Evolutionary conservation across 2,888 invertebrate genomes (phyloP).

Genomic region (Chymomyza procnemis): DNA sequence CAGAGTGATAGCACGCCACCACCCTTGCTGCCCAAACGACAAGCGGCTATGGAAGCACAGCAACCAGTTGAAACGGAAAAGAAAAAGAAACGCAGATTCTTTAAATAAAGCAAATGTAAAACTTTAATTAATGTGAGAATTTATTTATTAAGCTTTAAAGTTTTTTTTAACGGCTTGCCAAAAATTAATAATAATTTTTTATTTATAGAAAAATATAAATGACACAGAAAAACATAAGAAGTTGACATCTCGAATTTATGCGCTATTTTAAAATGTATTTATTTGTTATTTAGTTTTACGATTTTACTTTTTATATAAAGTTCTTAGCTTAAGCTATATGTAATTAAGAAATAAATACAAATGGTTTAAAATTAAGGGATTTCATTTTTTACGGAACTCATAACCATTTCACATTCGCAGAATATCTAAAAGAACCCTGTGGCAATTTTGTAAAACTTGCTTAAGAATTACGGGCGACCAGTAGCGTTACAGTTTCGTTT

Average conservation of each 20-base stretch:
- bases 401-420: too few relatives aligned
- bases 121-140: neutral
- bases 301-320: conserved; percentile 2
- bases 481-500: too few relatives aligned
- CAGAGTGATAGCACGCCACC: conserved; percentile 52
- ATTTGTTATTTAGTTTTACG: conserved; percentile 42
- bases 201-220: conserved; percentile 45
- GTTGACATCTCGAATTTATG: conserved; percentile 43
- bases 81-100: conserved; percentile 72
- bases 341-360: conserved; percentile 4
- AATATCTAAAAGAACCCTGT: too few relatives aligned
- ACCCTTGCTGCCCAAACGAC: conserved; percentile 64
- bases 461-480: too few relatives aligned
- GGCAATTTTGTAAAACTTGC: too few relatives aligned
- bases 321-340: conserved; percentile 32
- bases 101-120: conserved; percentile 39
- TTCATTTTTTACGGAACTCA: neutral
- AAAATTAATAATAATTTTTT: conserved; percentile 34
- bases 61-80: conserved; percentile 44
- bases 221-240: conserved; percentile 41
- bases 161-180: neutral
- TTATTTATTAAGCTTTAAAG: neutral
- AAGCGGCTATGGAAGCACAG: conserved; percentile 38
- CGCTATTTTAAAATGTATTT: conserved; percentile 13
- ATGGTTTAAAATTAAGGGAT: neutral